phyloP scores from a whole-genome alignment of 2,113 vertebrate species.

The Syngnathus floridae region DNA sequence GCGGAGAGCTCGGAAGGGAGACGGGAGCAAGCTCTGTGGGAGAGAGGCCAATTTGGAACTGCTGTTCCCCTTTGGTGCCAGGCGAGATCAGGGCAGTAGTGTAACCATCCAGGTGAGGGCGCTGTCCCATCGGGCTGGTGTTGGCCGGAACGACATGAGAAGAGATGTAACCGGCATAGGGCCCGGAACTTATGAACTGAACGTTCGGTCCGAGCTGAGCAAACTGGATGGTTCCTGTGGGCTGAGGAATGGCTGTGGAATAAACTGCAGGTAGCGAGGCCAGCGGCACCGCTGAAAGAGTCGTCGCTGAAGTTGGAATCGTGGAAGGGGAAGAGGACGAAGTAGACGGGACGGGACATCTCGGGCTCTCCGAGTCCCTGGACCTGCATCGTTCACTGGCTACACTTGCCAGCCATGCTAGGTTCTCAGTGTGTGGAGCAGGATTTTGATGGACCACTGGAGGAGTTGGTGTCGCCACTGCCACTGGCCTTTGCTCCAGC shows the following conservation, averaged over 20 bases:
- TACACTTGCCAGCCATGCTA: slow-evolving; percentile 84
- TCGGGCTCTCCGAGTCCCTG: slow-evolving; percentile 75
- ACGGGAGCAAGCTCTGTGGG: slow-evolving; percentile 81
- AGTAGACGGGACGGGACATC: slow-evolving; percentile 67
- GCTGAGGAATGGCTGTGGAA: slow-evolving; percentile 79
- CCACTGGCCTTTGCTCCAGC: slow-evolving; percentile 82
- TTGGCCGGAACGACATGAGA: slow-evolving; percentile 88
- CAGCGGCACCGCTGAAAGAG: slow-evolving; percentile 77
- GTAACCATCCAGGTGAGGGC: slow-evolving; percentile 86
- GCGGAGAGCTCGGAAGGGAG: slow-evolving; percentile 73
- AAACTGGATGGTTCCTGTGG: slow-evolving; percentile 84
- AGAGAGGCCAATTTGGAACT: slow-evolving; percentile 80
- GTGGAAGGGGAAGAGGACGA: slow-evolving; percentile 48
- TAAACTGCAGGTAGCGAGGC: slow-evolving; percentile 83
- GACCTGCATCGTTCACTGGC: slow-evolving; percentile 74
- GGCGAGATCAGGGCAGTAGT: slow-evolving; percentile 83
- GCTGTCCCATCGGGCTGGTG: slow-evolving; percentile 72
- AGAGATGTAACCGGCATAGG: slow-evolving; percentile 91
- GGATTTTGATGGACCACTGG: slow-evolving; percentile 70
- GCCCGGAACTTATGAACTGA: slow-evolving; percentile 91
- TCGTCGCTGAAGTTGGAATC: slow-evolving; percentile 40
- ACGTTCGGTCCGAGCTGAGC: slow-evolving; percentile 88
- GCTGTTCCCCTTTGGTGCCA: slow-evolving; percentile 76
- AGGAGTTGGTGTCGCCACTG: slow-evolving; percentile 64
- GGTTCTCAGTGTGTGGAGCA: slow-evolving; percentile 74